Conservation (phyloP, 2,888 invertebrate species). For the Amiota communis region DNA sequence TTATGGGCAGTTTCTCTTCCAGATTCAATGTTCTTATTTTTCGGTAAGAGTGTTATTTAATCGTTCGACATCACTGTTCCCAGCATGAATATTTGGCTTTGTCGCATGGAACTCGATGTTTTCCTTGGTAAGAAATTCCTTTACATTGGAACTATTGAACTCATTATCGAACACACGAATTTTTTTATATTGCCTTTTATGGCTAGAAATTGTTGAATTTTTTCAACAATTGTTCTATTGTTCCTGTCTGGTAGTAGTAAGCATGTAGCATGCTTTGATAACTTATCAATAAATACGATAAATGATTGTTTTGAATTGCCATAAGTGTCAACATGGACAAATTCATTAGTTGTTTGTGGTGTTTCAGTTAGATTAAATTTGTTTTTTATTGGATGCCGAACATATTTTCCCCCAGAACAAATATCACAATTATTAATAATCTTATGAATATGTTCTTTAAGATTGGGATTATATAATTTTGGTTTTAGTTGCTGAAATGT, state of each 20-base stretch:
- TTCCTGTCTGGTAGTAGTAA: not conserved
- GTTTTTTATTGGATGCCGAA: no score
- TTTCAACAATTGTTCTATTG: not conserved
- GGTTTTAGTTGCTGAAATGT: no score
- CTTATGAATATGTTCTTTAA: no score
- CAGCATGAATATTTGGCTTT: constrained; percentile 31
- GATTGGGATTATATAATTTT: no score
- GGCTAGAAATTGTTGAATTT: not conserved
- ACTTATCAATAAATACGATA: not conserved
- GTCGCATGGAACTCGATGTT: constrained; percentile 31
- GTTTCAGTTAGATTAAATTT: no score
- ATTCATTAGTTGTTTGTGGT: no score
- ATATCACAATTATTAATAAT: no score
- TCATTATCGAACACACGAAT: constrained; percentile 33
- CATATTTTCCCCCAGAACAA: no score
- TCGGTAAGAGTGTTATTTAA: constrained; percentile 38
- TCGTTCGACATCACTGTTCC: constrained; percentile 32
- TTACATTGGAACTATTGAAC: constrained; percentile 22
- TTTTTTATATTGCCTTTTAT: constrained; percentile 23
- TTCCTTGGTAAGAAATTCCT: constrained; percentile 32
- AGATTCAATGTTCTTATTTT: constrained; percentile 23
- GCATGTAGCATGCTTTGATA: not conserved
- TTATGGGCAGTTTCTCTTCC: no score
- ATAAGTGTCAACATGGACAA: not conserved
- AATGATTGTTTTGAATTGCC: not conserved